A percentile compares a stretch with the other conserved stretches of the same genome.
These are phyloP conservation scores for Catalaphyllia jardinei DNA, from an alignment of 64 coral and sea anemone genomes.

Conservation along the genomic window DNA sequence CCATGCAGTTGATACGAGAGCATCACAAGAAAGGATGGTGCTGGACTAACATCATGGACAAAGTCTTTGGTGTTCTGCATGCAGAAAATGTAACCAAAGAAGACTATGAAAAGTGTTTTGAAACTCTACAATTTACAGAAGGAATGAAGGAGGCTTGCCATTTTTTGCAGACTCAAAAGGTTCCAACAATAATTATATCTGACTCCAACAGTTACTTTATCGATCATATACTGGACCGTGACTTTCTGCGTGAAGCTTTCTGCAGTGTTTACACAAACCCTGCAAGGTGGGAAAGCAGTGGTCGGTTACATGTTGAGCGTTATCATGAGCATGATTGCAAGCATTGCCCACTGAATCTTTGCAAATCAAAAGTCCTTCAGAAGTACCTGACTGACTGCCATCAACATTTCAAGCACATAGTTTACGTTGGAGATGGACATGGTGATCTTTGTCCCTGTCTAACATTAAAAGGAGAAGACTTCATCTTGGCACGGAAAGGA, in stretches of 20 bases:
- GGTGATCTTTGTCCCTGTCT: slow-evolving; percentile 81
- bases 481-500: slow-evolving; percentile 77
- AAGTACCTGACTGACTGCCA: slow-evolving; percentile 13
- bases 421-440: slow-evolving; percentile 94
- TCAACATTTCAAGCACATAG: slow-evolving; percentile 58
- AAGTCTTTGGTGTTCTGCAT: slow-evolving; percentile 68
- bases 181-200: slow-evolving; percentile 84
- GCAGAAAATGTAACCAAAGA: slow-evolving; percentile 53
- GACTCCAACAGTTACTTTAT: slow-evolving; percentile 98
- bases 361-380: slow-evolving; percentile 75
- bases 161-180: slow-evolving; percentile 47
- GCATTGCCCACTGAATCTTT: slow-evolving; percentile 78
- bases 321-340: slow-evolving; percentile 78
- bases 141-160: slow-evolving; percentile 93
- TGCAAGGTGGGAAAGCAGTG: slow-evolving; percentile 67
- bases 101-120: slow-evolving; percentile 84
- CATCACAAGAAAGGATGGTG: slow-evolving; percentile 67
- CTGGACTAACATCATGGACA: slow-evolving; percentile 94
- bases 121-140: slow-evolving; percentile 82
- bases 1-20: slow-evolving; percentile 47
- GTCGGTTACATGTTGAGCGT: slow-evolving; percentile 48
- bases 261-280: slow-evolving; percentile 82
- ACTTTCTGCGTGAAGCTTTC: slow-evolving; percentile 54
- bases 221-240: slow-evolving; percentile 78
- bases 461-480: slow-evolving; percentile 33